Percentiles rank a stretch among this genome's conserved stretches.
Evolutionary conservation across 2,888 invertebrate species (phyloP).

Genomic region (Strigamia transsilvanica): DNA sequence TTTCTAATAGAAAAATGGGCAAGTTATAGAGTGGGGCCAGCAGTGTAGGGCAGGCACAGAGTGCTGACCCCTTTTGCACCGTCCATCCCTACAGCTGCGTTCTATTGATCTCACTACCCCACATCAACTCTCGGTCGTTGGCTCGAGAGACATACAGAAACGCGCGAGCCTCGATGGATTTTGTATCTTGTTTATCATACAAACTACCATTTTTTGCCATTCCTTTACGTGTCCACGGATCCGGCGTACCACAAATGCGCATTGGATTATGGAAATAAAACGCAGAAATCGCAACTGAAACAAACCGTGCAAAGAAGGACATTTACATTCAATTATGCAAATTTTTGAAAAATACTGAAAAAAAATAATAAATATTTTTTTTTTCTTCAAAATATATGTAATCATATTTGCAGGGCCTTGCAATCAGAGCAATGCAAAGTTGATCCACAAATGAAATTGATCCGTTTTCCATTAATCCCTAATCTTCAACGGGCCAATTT

Average conservation of each 20-base stretch:
- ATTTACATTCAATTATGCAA: too few relatives aligned
- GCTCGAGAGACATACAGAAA: neutral
- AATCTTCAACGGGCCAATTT: too few relatives aligned
- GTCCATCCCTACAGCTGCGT: conserved; percentile 27
- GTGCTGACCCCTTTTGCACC: conserved; percentile 22
- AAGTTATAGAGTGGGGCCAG: conserved; percentile 17
- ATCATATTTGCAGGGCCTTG: too few relatives aligned
- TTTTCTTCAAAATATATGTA: too few relatives aligned
- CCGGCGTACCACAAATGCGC: neutral
- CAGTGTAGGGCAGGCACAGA: neutral
- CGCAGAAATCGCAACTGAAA: neutral
- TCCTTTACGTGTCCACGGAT: neutral
- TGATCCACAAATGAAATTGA: too few relatives aligned
- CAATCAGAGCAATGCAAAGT: too few relatives aligned
- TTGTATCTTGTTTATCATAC: conserved; percentile 31
- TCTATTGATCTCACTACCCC: conserved; percentile 29
- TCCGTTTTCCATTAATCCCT: too few relatives aligned
- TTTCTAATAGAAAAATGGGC: neutral
- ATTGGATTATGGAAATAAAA: conserved; percentile 22
- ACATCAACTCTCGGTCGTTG: conserved; percentile 1
- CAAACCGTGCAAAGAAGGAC: neutral
- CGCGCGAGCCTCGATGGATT: conserved; percentile 17
- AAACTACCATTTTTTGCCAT: conserved; percentile 20
- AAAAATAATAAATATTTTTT: too few relatives aligned
- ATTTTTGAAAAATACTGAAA: too few relatives aligned